A percentile compares a stretch with the other conserved stretches of the same genome.
Conservation (phyloP, 1,140 invertebrate genomes). For the Leptinotarsa undecemlineata region DNA sequence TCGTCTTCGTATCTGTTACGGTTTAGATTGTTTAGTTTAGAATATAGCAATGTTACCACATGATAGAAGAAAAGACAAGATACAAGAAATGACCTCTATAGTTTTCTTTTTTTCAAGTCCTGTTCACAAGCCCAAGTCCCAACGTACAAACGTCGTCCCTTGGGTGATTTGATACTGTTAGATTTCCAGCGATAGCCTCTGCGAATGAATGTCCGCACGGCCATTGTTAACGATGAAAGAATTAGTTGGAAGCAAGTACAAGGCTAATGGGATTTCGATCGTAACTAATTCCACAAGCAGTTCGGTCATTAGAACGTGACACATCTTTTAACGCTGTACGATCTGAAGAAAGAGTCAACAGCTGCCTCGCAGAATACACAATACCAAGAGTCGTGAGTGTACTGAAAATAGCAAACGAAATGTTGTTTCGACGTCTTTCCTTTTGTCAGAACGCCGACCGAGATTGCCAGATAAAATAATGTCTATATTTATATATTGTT, state of each 20-base stretch:
- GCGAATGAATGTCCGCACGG: too few relatives aligned
- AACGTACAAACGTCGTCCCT: too few relatives aligned
- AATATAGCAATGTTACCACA: too few relatives aligned
- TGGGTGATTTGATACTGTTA: too few relatives aligned
- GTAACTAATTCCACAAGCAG: neutral
- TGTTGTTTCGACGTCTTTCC: conserved; percentile 17
- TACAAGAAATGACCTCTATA: too few relatives aligned
- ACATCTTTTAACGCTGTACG: conserved; percentile 1
- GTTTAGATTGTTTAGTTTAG: too few relatives aligned
- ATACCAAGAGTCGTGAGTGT: conserved; percentile 16
- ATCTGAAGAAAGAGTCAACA: conserved; percentile 3
- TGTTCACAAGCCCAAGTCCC: too few relatives aligned
- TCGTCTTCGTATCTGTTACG: too few relatives aligned
- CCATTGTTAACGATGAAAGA: too few relatives aligned
- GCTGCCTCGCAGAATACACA: conserved; percentile 16
- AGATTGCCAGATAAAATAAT: conserved; percentile 8
- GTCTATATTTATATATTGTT: neutral
- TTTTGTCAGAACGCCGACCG: conserved; percentile 7
- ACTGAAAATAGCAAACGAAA: conserved; percentile 19
- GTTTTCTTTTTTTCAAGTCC: too few relatives aligned
- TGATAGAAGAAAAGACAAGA: too few relatives aligned
- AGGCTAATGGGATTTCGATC: neutral
- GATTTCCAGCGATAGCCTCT: too few relatives aligned
- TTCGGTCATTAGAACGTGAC: conserved; percentile 11
- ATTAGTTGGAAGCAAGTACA: neutral